phyloP scores from a whole-genome alignment of 1,140 invertebrate genomes.

The Atta texana region DNA sequence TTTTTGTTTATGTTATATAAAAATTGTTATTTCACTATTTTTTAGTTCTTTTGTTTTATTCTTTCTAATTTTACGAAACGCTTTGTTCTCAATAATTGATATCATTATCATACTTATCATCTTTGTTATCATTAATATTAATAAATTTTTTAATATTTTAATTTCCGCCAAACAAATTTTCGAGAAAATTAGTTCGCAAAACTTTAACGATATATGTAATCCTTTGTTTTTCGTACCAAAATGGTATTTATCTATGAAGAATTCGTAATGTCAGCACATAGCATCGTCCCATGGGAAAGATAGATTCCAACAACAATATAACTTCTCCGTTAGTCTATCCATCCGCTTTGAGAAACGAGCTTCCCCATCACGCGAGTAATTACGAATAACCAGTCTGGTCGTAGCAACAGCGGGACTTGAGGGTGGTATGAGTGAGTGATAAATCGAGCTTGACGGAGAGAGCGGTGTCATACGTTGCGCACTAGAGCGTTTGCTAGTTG shows the following conservation, averaged over 20 bases:
- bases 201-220: not conserved
- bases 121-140: not conserved
- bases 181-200: not conserved
- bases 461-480: slow-evolving; percentile 62
- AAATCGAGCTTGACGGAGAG: slow-evolving; percentile 70
- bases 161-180: not conserved
- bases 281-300: slow-evolving; percentile 23
- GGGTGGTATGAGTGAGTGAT: slow-evolving; percentile 63
- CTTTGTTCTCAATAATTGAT: not conserved
- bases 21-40: not conserved
- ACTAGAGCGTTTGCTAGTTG: slow-evolving; percentile 15
- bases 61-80: not conserved
- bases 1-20: not conserved
- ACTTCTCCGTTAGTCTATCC: slow-evolving; percentile 59
- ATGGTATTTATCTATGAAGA: slow-evolving; percentile 44
- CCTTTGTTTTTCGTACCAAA: not conserved
- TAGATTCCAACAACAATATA: slow-evolving; percentile 67
- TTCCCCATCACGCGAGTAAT: slow-evolving; percentile 71
- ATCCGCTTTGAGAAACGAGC: slow-evolving; percentile 73
- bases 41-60: not conserved
- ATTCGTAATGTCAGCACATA: slow-evolving; percentile 40
- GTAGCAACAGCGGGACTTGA: slow-evolving; percentile 59
- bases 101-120: not conserved
- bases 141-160: not conserved
- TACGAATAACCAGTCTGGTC: slow-evolving; percentile 76